Evolutionary conservation across 2,113 vertebrate species (phyloP), one percentile per base, ranked within the genome.

Genomic region (Helogale parvula): DNA sequence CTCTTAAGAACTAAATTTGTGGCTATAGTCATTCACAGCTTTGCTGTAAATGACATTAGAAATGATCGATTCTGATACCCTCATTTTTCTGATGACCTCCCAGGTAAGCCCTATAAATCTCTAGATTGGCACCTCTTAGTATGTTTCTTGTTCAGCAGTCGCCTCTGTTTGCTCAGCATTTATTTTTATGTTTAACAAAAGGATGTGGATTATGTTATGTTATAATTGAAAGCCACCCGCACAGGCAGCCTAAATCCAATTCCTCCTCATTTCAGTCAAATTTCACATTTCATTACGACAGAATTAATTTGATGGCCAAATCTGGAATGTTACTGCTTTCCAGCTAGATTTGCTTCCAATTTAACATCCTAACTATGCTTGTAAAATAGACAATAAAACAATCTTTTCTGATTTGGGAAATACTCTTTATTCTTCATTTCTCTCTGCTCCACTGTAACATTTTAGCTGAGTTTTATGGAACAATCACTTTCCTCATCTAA

Each of bases 251-350:
- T 96, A 90, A 97, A 96, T 97, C 72, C 88, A 97, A 92, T 98
- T 96, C 90, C 88, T 97, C 95, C 97, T 98, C 94, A 97, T 97
- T 98, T 98, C 98, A 97, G 96, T 98, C 97, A 98, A 97, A 98
- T 98, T 98, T 98, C 97, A 98, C 98, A 98, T 98, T 98, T 97
- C 97, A 97, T 98, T 98, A 98, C 16, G 41, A 91, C 85, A 88
- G 97, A 98, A 98, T 98, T 98, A 98, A 98, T 97, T 98, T 98
- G 97, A 98, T 97, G 97, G 95, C 94, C 97, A 98, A 96, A 98
- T 97, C 95, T 96, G 95, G 95, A 93, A 96, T 97, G 96, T 98
- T 98, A 96, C 88, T 93, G 95, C 97, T 97, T 98, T 97, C 96
- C 88, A 98, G 96, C 93, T 98, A 98, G 94, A 96, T 98, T 97